Percentiles rank a stretch among this genome's conserved stretches.
Conservation (phyloP, 2,888 invertebrate species). For the Torymus auratus region DNA sequence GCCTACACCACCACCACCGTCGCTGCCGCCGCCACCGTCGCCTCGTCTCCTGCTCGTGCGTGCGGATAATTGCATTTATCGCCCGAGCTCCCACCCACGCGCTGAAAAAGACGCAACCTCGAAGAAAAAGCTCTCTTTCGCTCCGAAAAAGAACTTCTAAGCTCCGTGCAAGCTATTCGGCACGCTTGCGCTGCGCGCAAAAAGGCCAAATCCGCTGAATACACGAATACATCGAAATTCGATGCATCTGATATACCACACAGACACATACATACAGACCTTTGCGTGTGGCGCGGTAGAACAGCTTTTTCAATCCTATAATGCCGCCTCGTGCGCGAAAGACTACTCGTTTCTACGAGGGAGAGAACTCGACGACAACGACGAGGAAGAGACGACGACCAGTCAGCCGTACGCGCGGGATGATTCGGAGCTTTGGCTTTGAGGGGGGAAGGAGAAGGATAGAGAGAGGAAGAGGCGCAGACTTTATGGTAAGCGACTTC, state of each 20-base stretch:
- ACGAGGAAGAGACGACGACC: constrained; percentile 58
- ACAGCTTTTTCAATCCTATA: constrained; percentile 54
- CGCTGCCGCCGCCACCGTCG: constrained; percentile 23
- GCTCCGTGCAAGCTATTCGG: too few species aligned
- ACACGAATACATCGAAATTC: constrained; percentile 54
- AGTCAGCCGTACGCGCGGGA: constrained; percentile 61
- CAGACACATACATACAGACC: not conserved
- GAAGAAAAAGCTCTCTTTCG: not conserved
- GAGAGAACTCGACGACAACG: constrained; percentile 37
- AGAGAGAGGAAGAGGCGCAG: constrained; percentile 39
- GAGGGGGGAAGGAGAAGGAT: constrained; percentile 3
- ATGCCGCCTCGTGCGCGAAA: constrained; percentile 17
- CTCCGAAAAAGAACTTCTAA: too few species aligned
- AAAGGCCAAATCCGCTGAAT: constrained; percentile 42
- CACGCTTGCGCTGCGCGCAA: not conserved
- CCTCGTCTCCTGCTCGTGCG: constrained; percentile 53
- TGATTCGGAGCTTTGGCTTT: constrained; percentile 69
- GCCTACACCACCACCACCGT: not conserved
- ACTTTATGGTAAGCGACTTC: constrained; percentile 75
- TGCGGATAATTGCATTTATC: constrained; percentile 58
- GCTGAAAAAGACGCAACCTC: not conserved
- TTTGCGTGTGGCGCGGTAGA: constrained; percentile 2
- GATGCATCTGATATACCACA: constrained; percentile 39
- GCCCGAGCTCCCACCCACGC: constrained; percentile 12
- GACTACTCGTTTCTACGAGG: constrained; percentile 45